Conservation (phyloP, 2,113 vertebrate species). For the Thunnus thynnus region DNA sequence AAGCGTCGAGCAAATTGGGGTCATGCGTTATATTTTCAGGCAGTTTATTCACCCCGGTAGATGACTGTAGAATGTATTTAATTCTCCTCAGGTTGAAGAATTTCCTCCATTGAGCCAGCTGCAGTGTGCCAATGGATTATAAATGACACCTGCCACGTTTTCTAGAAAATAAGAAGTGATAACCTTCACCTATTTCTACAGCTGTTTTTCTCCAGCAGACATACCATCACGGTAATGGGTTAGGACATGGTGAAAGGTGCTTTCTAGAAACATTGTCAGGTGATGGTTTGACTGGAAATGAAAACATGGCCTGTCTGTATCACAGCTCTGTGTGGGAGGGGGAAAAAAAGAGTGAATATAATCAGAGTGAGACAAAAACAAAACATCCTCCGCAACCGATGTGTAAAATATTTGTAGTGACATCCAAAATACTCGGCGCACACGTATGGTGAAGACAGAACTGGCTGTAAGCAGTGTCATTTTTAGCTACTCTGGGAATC, state of each 20-base stretch:
- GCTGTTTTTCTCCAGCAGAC: constrained; percentile 60
- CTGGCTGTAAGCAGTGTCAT: constrained; percentile 62
- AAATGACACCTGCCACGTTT: constrained; percentile 65
- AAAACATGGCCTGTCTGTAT: constrained; percentile 51
- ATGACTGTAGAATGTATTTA: constrained; percentile 49
- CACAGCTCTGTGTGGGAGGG: not conserved
- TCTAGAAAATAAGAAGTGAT: constrained; percentile 64
- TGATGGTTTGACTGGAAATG: constrained; percentile 53
- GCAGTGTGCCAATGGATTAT: constrained; percentile 60
- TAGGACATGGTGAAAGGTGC: constrained; percentile 42
- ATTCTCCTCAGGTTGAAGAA: constrained; percentile 45
- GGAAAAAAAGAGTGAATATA: constrained; percentile 28
- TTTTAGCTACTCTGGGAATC: constrained; percentile 59
- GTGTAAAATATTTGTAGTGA: constrained; percentile 66
- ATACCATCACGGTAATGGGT: constrained; percentile 34
- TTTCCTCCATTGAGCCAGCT: constrained; percentile 45
- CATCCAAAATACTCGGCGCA: constrained; percentile 54
- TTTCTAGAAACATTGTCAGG: constrained; percentile 39
- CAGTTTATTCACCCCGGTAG: constrained; percentile 44
- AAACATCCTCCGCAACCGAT: constrained; percentile 47
- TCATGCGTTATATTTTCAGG: constrained; percentile 48
- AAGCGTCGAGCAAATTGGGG: constrained; percentile 25
- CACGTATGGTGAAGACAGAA: constrained; percentile 24
- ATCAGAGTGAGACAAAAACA: constrained; percentile 47
- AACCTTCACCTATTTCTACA: constrained; percentile 62